Evolutionary conservation across 2,888 invertebrate genomes (phyloP).

Genomic region (Myathropa florea): DNA sequence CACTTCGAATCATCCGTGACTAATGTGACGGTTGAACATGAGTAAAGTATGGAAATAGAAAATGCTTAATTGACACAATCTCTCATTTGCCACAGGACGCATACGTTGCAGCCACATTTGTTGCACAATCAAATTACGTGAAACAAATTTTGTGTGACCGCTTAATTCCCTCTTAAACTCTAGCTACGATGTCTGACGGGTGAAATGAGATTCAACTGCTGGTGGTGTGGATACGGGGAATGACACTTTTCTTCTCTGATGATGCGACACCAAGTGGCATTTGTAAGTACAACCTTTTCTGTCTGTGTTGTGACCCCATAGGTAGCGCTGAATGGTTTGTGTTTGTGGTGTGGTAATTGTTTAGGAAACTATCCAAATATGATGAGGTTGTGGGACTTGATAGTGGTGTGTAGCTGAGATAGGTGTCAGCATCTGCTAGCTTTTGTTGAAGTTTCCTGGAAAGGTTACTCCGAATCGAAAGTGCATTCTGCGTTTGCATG

Average conservation of each 20-base stretch:
- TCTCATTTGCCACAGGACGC: conserved; percentile 25
- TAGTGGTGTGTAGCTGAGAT: too few species aligned
- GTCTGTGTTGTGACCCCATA: too few species aligned
- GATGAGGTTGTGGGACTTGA: too few species aligned
- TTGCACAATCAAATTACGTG: conserved; percentile 3
- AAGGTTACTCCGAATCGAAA: too few species aligned
- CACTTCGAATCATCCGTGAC: conserved; percentile 34
- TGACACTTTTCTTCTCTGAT: fast-evolving
- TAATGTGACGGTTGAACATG: conserved; percentile 56
- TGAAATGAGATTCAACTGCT: neutral
- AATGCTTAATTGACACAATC: conserved; percentile 53
- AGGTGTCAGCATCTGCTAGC: too few species aligned
- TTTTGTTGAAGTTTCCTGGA: too few species aligned
- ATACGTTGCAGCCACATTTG: conserved; percentile 24
- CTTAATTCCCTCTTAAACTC: neutral
- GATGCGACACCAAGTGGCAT: neutral
- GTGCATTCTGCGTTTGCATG: too few species aligned
- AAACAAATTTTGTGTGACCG: conserved; percentile 20
- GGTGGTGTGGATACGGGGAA: neutral
- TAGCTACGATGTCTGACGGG: neutral
- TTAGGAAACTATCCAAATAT: too few species aligned
- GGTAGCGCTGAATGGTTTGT: too few species aligned
- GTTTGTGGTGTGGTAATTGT: too few species aligned
- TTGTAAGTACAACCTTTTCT: too few species aligned
- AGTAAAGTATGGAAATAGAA: conserved; percentile 60